Base-by-base conservation (phyloP, 2,797 vertebrate genomes). In the Enteromius unitaeniatus region DNA sequence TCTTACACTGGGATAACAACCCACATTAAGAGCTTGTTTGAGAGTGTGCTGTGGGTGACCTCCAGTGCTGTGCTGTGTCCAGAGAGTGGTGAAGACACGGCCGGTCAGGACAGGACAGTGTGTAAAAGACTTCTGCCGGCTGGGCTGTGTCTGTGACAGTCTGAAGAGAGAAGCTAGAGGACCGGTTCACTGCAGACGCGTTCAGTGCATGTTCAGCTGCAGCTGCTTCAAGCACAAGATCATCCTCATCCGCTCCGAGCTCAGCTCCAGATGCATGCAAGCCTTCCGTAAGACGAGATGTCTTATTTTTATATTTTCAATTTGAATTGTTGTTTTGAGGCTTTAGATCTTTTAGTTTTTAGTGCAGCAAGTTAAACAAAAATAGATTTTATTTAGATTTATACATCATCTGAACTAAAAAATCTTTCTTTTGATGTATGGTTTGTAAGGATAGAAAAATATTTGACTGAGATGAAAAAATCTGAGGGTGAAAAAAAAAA, bases 171-270 rank as follows among this genome's bases (percentile, higher is more conserved):
- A 89, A 55, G 93, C 91, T 37, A 92, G 92, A 40, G 86, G 85
- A 5, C 92, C 95, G 17, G 89, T 93, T 55, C 97, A 99, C 92
- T 99, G 98, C 86, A 93, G 93, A 58, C 93, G 93, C 84, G 94
- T 96, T 8, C 95, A 97, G 64, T 99, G 97, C 88, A 99, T 99
- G 97, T 96, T 99, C 86, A 95, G 93, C 31, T 98, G 97, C 40
- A 90, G 90, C 73, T 99, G 98, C 92, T 93, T 96, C 87, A 97
- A 96, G 88, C 93, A 95, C 89, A 96, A 88, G 88, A 94, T 96
- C 31, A 37, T 88, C 21, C 65, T 87, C 19, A 17, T 82, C 4
- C 77, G 40, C 13, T 69, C 84, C 94, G 88, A 95, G 94, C 92
- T 94, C 95, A 96, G 90, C 95, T 95, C 28, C 28, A 45, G 76